phyloP scores from a whole-genome alignment of 2,888 invertebrate species.

The Slavum lentiscoides region DNA sequence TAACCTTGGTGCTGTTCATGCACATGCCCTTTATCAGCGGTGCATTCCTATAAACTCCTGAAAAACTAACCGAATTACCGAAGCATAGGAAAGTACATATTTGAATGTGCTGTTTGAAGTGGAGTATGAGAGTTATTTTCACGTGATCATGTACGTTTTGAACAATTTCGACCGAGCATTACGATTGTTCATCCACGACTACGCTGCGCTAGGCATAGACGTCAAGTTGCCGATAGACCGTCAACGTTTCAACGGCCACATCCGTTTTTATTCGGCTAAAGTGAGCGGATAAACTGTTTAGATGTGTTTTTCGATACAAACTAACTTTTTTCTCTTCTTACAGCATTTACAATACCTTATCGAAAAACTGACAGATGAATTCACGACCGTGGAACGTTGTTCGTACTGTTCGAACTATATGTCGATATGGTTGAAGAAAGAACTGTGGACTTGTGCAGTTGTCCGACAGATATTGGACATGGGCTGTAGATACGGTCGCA shows the following conservation, averaged over 20 bases:
- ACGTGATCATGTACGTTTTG: slow-evolving; percentile 19
- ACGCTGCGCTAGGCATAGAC: background rate
- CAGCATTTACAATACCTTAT: slow-evolving; percentile 7
- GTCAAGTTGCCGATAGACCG: background rate
- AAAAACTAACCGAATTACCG: too few species aligned
- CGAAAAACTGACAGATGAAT: background rate
- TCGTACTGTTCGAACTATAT: background rate
- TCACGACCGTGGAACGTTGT: slow-evolving; percentile 1
- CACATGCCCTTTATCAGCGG: too few species aligned
- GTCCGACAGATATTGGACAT: background rate
- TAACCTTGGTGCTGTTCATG: too few species aligned
- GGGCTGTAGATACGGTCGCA: slow-evolving; percentile 21
- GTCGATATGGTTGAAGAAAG: slow-evolving; percentile 34
- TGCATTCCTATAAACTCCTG: too few species aligned
- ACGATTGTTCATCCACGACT: background rate
- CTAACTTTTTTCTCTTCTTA: background rate
- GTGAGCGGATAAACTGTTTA: background rate
- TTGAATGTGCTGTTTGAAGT: too few species aligned
- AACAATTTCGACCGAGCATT: background rate
- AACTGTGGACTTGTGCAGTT: slow-evolving; percentile 4
- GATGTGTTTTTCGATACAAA: background rate
- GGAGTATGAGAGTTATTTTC: too few species aligned
- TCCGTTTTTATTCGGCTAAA: slow-evolving; percentile 30
- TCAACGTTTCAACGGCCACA: background rate
- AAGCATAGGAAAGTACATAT: too few species aligned